phyloP scores from a whole-genome alignment of 2,113 vertebrate genomes.

The Leucosticte australis region DNA sequence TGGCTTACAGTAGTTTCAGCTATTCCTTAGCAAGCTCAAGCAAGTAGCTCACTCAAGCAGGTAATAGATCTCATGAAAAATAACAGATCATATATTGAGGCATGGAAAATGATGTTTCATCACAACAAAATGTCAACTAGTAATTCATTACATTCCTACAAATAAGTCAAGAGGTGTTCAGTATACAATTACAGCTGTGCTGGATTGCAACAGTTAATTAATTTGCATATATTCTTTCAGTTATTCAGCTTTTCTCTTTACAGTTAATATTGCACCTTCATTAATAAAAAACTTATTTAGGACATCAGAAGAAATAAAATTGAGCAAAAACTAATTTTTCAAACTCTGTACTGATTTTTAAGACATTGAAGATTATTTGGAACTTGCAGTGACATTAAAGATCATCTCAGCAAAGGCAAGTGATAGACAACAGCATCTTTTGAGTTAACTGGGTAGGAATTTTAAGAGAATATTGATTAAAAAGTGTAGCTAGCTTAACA shows the following conservation, averaged over 20 bases:
- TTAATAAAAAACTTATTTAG: background rate
- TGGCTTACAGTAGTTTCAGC: conserved; percentile 10
- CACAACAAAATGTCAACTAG: conserved; percentile 4
- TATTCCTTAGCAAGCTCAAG: conserved; percentile 46
- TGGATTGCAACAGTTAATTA: background rate
- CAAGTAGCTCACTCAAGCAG: conserved; percentile 4
- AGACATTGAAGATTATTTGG: background rate
- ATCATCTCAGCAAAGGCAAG: background rate
- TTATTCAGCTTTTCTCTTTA: background rate
- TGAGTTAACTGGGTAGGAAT: background rate
- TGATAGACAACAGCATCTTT: background rate
- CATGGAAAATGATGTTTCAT: background rate
- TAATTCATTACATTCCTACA: conserved; percentile 23
- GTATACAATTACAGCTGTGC: background rate
- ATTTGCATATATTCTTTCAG: background rate
- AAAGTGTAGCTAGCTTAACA: background rate
- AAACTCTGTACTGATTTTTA: background rate
- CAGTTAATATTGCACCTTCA: background rate
- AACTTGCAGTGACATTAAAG: background rate
- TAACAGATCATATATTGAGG: conserved; percentile 1
- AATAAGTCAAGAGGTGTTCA: conserved; percentile 11
- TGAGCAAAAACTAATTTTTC: background rate
- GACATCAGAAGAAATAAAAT: background rate
- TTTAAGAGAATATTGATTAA: background rate
- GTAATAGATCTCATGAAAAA: conserved; percentile 33